Evolutionary conservation across 2,797 vertebrate genomes (phyloP).

Genomic region (Australoheros facetus): DNA sequence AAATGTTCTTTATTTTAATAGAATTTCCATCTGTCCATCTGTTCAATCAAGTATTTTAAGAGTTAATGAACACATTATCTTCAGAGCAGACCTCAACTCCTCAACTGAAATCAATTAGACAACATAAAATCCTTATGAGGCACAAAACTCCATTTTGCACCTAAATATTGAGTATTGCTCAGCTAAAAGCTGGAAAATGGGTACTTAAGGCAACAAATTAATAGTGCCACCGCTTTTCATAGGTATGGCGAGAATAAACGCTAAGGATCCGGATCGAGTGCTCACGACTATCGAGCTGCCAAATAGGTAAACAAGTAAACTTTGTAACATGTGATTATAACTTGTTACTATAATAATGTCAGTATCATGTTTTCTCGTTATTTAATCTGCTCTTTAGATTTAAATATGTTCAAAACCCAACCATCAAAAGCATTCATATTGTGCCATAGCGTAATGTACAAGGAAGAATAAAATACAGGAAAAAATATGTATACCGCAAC

Average conservation of each 20-base stretch:
- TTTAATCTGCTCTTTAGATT: slow-evolving; percentile 66
- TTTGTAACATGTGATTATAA: slow-evolving; percentile 49
- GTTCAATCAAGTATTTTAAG: slow-evolving; percentile 70
- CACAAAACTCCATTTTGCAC: slow-evolving; percentile 55
- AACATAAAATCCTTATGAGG: slow-evolving; percentile 63
- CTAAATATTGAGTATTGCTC: slow-evolving; percentile 62
- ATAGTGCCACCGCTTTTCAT: slow-evolving; percentile 43
- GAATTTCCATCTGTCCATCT: slow-evolving; percentile 72
- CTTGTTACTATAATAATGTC: slow-evolving; percentile 60
- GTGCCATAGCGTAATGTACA: slow-evolving; percentile 79
- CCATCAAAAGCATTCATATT: slow-evolving; percentile 73
- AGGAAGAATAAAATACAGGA: slow-evolving; percentile 78
- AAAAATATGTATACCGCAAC: slow-evolving; percentile 75
- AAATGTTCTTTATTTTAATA: slow-evolving; percentile 81
- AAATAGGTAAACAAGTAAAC: slow-evolving; percentile 44
- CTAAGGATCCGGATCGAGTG: slow-evolving; percentile 31
- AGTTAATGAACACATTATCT: slow-evolving; percentile 78
- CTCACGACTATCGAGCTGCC: slow-evolving; percentile 31
- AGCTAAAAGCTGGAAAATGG: slow-evolving; percentile 54
- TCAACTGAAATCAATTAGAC: slow-evolving; percentile 60
- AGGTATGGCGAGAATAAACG: slow-evolving; percentile 41
- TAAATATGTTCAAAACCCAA: slow-evolving; percentile 75
- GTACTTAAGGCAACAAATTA: slow-evolving; percentile 67
- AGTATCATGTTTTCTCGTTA: slow-evolving; percentile 41
- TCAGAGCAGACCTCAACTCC: slow-evolving; percentile 72